Percentiles rank a stretch among this genome's conserved stretches.
phyloP scores from a whole-genome alignment of 2,113 vertebrate genomes.

The Myiozetetes cayanensis region DNA sequence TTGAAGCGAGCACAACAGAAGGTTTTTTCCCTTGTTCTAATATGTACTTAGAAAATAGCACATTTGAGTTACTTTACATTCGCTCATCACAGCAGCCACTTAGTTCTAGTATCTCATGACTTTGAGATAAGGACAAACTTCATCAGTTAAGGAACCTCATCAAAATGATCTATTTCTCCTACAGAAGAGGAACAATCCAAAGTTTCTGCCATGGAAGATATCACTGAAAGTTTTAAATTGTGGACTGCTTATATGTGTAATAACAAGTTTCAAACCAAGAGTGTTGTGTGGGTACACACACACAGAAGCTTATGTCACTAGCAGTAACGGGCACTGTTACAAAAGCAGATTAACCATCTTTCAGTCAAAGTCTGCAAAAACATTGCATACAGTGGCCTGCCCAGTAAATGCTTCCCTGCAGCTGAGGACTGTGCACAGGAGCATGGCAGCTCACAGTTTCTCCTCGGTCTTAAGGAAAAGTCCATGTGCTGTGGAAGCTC shows the following conservation, averaged over 20 bases:
- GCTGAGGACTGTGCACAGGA: background rate
- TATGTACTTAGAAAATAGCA: background rate
- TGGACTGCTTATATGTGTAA: background rate
- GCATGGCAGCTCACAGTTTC: background rate
- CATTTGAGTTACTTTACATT: background rate
- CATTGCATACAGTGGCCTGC: fast-evolving
- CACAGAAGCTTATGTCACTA: fast-evolving
- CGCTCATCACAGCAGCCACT: background rate
- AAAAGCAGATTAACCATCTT: background rate
- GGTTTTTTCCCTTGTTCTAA: background rate
- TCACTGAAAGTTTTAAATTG: background rate
- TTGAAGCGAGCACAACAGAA: background rate
- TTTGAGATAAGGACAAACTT: background rate
- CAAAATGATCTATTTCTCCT: background rate
- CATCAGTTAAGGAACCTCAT: background rate
- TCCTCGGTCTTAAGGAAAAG: background rate
- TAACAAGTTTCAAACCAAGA: background rate
- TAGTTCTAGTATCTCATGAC: background rate
- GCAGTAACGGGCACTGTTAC: background rate
- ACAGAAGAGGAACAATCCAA: background rate
- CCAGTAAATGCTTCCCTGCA: background rate
- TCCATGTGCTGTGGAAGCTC: background rate
- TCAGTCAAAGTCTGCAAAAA: background rate
- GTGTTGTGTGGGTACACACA: background rate
- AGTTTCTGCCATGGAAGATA: background rate